Conservation (phyloP, 1,140 invertebrate genomes). For the Euglossa dilemma region DNA sequence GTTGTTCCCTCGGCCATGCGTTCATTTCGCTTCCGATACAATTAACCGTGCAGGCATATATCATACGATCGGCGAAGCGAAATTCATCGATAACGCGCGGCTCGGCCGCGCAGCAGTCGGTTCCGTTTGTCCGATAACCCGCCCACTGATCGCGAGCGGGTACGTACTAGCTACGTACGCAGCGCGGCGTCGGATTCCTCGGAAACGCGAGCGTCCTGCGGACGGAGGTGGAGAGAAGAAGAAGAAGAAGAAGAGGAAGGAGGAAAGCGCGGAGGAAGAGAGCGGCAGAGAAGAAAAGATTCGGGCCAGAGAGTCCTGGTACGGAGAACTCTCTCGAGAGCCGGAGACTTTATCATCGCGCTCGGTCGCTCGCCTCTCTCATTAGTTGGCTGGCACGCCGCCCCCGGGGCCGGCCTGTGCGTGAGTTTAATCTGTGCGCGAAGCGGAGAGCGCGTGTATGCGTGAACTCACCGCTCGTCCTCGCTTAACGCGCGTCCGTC, state of each 20-base stretch:
- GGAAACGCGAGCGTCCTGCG: constrained; percentile 9
- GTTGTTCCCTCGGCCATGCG: constrained; percentile 2
- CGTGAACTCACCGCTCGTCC: constrained; percentile 63
- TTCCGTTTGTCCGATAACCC: neutral
- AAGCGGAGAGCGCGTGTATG: constrained; percentile 68
- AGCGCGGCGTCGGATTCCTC: neutral
- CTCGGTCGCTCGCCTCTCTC: constrained; percentile 74
- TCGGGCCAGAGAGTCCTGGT: constrained; percentile 11
- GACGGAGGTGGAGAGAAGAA: neutral
- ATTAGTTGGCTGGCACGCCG: constrained; percentile 80
- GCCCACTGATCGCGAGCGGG: neutral
- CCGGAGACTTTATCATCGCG: constrained; percentile 72
- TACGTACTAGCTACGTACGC: too few species aligned
- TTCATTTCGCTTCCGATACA: constrained; percentile 29
- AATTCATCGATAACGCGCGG: constrained; percentile 26
- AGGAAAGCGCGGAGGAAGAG: constrained; percentile 1
- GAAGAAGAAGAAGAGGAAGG: neutral
- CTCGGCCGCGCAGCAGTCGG: neutral
- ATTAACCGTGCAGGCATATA: neutral
- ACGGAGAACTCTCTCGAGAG: constrained; percentile 1
- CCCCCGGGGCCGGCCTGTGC: constrained; percentile 76
- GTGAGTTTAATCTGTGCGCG: constrained; percentile 80
- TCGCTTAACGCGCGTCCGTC: constrained; percentile 13
- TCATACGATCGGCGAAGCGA: neutral
- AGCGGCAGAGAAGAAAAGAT: constrained; percentile 35